Percentiles rank a stretch among this genome's conserved stretches.
Evolutionary conservation across 2,888 invertebrate genomes (phyloP).

Genomic region (Phrixothrix hirtus): DNA sequence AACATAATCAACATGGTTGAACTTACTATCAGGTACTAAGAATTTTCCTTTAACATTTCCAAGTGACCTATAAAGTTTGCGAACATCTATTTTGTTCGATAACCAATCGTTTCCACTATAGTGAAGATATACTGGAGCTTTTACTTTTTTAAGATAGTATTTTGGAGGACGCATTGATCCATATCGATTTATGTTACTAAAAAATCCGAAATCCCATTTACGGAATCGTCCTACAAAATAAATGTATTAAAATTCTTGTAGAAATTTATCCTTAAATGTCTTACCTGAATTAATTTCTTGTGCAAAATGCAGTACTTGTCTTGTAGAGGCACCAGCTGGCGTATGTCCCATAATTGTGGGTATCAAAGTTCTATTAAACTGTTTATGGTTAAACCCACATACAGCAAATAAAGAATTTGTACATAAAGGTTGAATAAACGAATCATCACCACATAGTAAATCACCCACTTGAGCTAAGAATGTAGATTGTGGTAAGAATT

Average conservation of each 20-base stretch:
- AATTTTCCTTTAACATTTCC: too few species aligned
- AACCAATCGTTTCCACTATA: slow-evolving; percentile 54
- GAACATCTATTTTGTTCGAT: too few species aligned
- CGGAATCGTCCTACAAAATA: slow-evolving; percentile 54
- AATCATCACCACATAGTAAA: slow-evolving; percentile 61
- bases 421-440: slow-evolving; percentile 64
- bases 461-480: slow-evolving; percentile 60
- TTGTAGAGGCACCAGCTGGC: slow-evolving; percentile 36
- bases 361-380: slow-evolving; percentile 55
- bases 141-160: too few species aligned
- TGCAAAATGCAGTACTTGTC: slow-evolving; percentile 36
- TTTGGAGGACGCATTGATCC: slow-evolving; percentile 47
- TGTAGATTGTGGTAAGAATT: slow-evolving; percentile 65
- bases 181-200: slow-evolving; percentile 40
- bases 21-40: too few species aligned
- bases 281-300: slow-evolving; percentile 34
- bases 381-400: slow-evolving; percentile 63
- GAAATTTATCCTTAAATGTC: too few species aligned
- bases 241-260: not conserved
- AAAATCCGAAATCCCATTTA: slow-evolving; percentile 62
- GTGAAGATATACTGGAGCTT: slow-evolving; percentile 55
- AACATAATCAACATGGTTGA: too few species aligned
- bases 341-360: slow-evolving; percentile 36
- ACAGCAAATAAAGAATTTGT: slow-evolving; percentile 68
- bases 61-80: too few species aligned